Conservation (phyloP, 2,797 vertebrate genomes). For the Myiothlypis coronata region DNA sequence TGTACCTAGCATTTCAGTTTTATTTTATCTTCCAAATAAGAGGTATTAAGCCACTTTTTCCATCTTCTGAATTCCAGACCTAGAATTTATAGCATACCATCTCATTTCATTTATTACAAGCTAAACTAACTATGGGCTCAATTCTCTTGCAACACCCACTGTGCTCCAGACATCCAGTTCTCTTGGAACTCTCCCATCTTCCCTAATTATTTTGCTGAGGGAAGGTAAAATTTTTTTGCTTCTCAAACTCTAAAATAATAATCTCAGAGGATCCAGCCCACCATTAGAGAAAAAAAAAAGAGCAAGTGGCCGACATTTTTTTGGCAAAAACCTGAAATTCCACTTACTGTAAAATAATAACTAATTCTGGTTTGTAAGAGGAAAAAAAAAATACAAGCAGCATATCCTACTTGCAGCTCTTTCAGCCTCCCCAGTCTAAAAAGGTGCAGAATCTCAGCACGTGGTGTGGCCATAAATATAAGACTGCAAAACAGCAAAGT, state of each 20-base stretch:
- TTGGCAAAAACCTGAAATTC: not conserved
- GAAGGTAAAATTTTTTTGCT: rapidly evolving
- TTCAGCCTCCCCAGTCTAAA: not conserved
- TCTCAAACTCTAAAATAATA: not conserved
- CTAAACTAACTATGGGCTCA: not conserved
- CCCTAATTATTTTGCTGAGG: not conserved
- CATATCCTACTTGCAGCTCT: not conserved
- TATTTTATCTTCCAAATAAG: not conserved
- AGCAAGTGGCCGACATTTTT: not conserved
- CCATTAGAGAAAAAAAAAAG: not conserved
- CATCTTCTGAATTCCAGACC: not conserved
- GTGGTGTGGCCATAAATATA: not conserved
- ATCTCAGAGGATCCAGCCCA: not conserved
- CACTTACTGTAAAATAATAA: not conserved
- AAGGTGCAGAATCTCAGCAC: not conserved
- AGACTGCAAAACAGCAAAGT: rapidly evolving
- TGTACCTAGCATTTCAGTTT: not conserved
- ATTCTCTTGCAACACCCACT: not conserved
- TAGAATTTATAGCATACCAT: not conserved
- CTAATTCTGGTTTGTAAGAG: not conserved
- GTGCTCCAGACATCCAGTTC: not conserved
- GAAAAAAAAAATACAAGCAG: not conserved
- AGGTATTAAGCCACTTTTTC: not conserved
- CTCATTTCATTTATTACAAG: not conserved
- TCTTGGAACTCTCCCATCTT: not conserved